Evolutionary conservation across 2,113 vertebrate genomes (phyloP).

Genomic region (Nycticorax nycticorax): DNA sequence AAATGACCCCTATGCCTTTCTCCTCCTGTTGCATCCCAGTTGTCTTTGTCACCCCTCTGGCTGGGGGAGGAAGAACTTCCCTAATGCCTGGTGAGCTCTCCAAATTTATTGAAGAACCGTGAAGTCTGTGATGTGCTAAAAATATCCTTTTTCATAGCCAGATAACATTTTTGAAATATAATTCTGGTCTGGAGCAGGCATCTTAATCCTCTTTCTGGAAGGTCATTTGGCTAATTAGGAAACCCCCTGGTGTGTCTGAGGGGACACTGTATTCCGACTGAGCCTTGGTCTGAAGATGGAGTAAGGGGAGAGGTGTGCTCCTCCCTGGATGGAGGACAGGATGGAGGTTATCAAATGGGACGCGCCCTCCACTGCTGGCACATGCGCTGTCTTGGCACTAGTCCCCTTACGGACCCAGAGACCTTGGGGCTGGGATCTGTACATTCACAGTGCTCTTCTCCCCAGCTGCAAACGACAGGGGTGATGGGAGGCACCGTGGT

Average conservation of each 20-base stretch:
- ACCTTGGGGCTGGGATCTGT: neutral
- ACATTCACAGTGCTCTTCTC: fast-evolving
- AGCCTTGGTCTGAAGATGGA: neutral
- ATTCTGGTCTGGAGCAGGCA: neutral
- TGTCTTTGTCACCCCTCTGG: neutral
- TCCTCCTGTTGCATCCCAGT: neutral
- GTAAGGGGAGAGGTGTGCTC: neutral
- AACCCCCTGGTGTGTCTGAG: neutral
- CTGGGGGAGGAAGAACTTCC: neutral
- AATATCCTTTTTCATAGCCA: neutral
- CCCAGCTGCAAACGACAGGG: neutral
- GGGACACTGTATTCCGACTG: neutral
- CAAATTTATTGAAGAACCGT: neutral
- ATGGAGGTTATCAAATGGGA: neutral
- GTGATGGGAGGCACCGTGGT: neutral
- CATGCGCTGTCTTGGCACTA: neutral
- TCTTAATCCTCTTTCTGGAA: neutral
- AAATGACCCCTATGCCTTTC: neutral
- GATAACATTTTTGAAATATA: neutral
- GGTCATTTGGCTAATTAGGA: neutral
- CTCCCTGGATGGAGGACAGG: neutral
- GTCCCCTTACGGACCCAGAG: neutral
- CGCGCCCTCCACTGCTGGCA: neutral
- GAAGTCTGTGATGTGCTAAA: neutral
- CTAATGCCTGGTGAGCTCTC: neutral